Percentiles rank a stretch among this genome's conserved stretches.
phyloP scores from a whole-genome alignment of 2,113 vertebrate species.

The Tupaia tana region DNA sequence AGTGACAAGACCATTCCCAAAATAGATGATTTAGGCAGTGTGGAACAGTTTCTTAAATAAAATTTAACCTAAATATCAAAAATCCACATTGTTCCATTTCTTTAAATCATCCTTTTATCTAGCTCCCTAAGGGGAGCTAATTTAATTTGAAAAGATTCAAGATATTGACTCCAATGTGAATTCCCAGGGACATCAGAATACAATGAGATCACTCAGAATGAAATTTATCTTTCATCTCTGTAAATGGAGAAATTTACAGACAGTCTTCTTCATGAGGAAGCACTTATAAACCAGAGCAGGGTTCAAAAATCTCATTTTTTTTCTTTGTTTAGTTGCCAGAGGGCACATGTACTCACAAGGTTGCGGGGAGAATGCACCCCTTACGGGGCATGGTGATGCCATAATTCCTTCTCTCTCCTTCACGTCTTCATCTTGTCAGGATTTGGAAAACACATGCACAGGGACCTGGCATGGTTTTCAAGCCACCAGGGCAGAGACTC shows the following conservation, averaged over 20 bases:
- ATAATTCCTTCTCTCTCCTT: too few species aligned
- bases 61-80: constrained; percentile 38
- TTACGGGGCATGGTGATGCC: too few species aligned
- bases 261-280: neutral
- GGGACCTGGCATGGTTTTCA: too few species aligned
- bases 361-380: too few species aligned
- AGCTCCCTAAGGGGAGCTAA: constrained; percentile 8
- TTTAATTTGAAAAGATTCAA: constrained; percentile 38
- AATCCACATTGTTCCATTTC: neutral
- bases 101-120: constrained; percentile 17
- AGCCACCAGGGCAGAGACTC: too few species aligned
- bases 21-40: neutral
- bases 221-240: neutral
- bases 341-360: too few species aligned
- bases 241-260: neutral
- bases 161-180: neutral
- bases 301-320: neutral
- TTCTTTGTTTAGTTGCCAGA: too few species aligned
- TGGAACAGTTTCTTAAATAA: neutral
- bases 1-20: neutral
- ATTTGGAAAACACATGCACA: too few species aligned
- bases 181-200: neutral
- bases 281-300: neutral
- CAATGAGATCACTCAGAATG: neutral
- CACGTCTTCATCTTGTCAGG: too few species aligned